phyloP scores from a whole-genome alignment of 1,140 invertebrate genomes.

The Copidosoma floridanum region DNA sequence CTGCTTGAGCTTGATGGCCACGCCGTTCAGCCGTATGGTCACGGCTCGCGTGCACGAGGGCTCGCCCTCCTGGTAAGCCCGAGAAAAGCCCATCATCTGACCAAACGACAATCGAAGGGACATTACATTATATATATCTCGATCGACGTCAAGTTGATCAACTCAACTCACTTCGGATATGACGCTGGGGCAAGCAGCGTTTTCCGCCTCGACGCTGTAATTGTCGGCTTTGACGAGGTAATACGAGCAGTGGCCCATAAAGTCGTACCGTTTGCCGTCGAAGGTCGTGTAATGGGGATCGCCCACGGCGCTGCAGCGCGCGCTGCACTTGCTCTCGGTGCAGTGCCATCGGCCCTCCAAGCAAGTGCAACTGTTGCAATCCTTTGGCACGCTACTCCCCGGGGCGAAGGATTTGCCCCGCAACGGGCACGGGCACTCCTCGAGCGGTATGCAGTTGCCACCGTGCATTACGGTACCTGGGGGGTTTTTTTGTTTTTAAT shows the following conservation, averaged over 20 bases:
- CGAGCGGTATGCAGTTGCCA: slow-evolving; percentile 68
- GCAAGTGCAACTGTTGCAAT: slow-evolving; percentile 83
- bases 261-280: slow-evolving; percentile 80
- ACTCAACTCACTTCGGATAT: slow-evolving; percentile 64
- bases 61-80: slow-evolving; percentile 24
- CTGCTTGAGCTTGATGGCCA: slow-evolving; percentile 69
- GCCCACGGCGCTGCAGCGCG: slow-evolving; percentile 76
- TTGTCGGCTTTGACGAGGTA: slow-evolving; percentile 69
- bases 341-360: slow-evolving; percentile 75
- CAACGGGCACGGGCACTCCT: slow-evolving; percentile 77
- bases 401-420: slow-evolving; percentile 74
- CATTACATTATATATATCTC: too few relatives aligned
- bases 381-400: slow-evolving; percentile 70
- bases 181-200: slow-evolving; percentile 75
- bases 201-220: slow-evolving; percentile 76
- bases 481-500: too few relatives aligned
- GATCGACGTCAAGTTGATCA: too few relatives aligned
- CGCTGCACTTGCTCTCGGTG: slow-evolving; percentile 69
- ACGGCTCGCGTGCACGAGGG: slow-evolving; percentile 74
- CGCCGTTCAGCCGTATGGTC: slow-evolving; percentile 58
- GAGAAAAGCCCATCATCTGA: slow-evolving; percentile 66
- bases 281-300: slow-evolving; percentile 91
- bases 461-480: slow-evolving; percentile 71
- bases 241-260: slow-evolving; percentile 87
- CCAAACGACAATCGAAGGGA: too few relatives aligned